Evolutionary conservation across 2,888 invertebrate species (phyloP).

Genomic region (Xestia sexstrigata): DNA sequence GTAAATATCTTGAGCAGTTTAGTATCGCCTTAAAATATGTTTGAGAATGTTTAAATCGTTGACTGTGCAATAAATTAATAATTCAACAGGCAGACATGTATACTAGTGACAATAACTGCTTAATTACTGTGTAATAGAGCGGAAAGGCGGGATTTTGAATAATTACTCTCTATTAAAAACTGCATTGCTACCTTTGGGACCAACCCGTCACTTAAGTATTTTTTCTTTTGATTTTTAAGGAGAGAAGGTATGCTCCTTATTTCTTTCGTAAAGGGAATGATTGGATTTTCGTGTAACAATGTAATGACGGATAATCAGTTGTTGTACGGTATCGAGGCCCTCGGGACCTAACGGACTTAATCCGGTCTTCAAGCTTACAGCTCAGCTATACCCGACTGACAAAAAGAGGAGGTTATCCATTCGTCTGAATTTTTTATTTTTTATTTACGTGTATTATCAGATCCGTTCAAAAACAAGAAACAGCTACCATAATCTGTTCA

Average conservation of each 20-base stretch:
- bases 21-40: constrained; percentile 2
- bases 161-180: constrained; percentile 18
- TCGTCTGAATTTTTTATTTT: no score
- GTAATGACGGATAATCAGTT: constrained; percentile 69
- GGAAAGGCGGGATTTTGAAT: constrained; percentile 38
- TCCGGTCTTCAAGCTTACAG: constrained; percentile 46
- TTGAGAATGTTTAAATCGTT: constrained; percentile 27
- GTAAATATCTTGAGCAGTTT: neutral
- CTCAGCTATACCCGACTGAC: constrained; percentile 49
- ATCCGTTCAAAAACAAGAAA: constrained; percentile 28
- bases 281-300: constrained; percentile 65
- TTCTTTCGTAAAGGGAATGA: constrained; percentile 54
- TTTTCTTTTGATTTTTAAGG: constrained; percentile 41
- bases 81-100: constrained; percentile 36
- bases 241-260: constrained; percentile 25
- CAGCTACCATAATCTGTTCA: constrained; percentile 9
- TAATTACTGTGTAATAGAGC: constrained; percentile 38
- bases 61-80: constrained; percentile 20
- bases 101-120: constrained; percentile 50
- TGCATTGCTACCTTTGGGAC: constrained; percentile 44
- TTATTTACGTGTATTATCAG: constrained; percentile 21
- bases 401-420: no score
- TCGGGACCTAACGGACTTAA: constrained; percentile 67
- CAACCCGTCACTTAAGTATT: neutral
- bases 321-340: constrained; percentile 66